A percentile compares a stretch with the other conserved stretches of the same genome.
Evolutionary conservation across 2,113 vertebrate genomes (phyloP).

Genomic region (Edolisoma coerulescens): DNA sequence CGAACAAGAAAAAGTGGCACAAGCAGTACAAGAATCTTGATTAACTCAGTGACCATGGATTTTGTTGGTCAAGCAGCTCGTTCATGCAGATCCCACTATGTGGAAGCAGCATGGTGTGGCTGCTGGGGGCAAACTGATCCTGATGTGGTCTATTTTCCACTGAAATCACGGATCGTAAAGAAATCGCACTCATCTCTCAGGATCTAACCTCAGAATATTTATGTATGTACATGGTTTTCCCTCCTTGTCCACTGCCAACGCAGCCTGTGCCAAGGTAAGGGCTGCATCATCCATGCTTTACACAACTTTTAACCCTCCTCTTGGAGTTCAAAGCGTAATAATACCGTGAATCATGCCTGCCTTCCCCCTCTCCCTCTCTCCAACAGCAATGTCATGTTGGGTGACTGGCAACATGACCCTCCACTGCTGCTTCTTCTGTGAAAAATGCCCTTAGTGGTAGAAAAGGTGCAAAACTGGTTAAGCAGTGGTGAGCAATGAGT

Average conservation of each 20-base stretch:
- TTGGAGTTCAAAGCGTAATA: neutral
- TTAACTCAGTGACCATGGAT: neutral
- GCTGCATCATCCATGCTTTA: neutral
- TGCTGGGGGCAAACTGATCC: neutral
- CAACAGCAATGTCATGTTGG: neutral
- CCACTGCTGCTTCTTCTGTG: neutral
- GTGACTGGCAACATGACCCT: neutral
- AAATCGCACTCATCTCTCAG: accelerated
- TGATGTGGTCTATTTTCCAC: neutral
- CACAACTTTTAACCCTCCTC: neutral
- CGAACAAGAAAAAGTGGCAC: neutral
- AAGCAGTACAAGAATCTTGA: neutral
- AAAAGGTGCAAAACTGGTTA: neutral
- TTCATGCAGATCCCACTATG: neutral
- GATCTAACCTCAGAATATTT: neutral
- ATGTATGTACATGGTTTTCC: accelerated
- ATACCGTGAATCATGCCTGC: neutral
- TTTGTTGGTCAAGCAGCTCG: neutral
- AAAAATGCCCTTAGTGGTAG: neutral
- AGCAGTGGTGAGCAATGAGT: neutral
- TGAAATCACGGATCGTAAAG: neutral
- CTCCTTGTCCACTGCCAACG: neutral
- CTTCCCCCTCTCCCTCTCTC: neutral
- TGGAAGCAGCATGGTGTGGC: accelerated
- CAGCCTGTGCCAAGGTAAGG: neutral